A percentile compares a stretch with the other conserved stretches of the same genome.
Conservation (phyloP, 2,797 vertebrate species). For the Selene dorsalis region DNA sequence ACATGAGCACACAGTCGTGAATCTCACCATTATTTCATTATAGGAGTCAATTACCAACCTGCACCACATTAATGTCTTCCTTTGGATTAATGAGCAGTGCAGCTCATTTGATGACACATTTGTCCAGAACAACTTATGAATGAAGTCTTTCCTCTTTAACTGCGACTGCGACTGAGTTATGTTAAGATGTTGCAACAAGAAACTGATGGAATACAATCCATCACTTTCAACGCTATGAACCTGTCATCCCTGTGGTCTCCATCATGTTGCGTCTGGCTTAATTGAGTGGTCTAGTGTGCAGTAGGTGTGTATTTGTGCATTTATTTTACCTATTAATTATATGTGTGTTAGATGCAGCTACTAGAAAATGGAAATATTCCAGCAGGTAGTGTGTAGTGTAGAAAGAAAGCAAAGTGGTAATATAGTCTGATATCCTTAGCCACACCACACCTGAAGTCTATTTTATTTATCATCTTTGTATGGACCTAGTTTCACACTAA, state of each 20-base stretch:
- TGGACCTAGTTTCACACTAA: neutral
- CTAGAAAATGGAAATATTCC: neutral
- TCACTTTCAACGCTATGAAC: neutral
- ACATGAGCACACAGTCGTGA: conserved; percentile 23
- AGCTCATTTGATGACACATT: conserved; percentile 43
- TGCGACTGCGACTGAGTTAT: conserved; percentile 11
- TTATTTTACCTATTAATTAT: neutral
- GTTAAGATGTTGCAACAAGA: neutral
- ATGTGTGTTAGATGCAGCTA: neutral
- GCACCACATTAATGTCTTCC: conserved; percentile 15
- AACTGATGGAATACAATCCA: neutral
- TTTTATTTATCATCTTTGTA: neutral
- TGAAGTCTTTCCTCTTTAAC: conserved; percentile 19
- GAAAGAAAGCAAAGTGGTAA: neutral
- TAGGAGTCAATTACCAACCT: conserved; percentile 18
- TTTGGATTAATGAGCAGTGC: conserved; percentile 46
- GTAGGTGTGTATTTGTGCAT: neutral
- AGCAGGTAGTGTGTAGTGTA: neutral
- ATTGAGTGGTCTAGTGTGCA: neutral
- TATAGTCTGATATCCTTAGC: neutral
- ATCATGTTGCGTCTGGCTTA: conserved; percentile 1
- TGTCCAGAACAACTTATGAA: conserved; percentile 29
- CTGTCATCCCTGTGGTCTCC: neutral
- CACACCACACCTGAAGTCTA: neutral
- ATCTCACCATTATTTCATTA: conserved; percentile 7